phyloP scores from a whole-genome alignment of 2,888 invertebrate genomes.

The Thera britannica region DNA sequence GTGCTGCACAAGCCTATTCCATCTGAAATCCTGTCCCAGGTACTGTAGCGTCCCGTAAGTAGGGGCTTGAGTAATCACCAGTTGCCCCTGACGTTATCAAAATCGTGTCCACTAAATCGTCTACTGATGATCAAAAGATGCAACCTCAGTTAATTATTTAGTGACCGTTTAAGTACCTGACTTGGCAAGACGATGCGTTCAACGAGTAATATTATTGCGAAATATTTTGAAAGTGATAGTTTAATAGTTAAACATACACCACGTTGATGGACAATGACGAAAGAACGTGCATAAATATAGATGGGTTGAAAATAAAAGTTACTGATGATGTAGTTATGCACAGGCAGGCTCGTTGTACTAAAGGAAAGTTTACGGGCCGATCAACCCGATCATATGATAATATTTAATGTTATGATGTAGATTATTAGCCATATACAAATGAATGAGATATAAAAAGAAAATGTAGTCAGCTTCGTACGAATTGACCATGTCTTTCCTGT shows the following conservation, averaged over 20 bases:
- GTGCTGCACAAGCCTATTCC: too few relatives aligned
- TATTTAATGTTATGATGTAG: background rate
- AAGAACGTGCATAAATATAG: constrained; percentile 7
- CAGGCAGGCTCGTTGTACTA: constrained; percentile 10
- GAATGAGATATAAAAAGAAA: background rate
- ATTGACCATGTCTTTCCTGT: too few relatives aligned
- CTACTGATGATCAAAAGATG: background rate
- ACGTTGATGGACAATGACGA: constrained; percentile 3
- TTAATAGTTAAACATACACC: constrained; percentile 8
- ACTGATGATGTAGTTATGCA: constrained; percentile 10
- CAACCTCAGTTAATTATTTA: constrained; percentile 16
- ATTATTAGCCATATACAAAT: background rate
- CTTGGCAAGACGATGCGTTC: constrained; percentile 16
- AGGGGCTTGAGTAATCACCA: too few relatives aligned
- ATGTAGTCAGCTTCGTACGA: too few relatives aligned
- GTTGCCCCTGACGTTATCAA: too few relatives aligned
- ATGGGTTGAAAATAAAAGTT: constrained; percentile 23
- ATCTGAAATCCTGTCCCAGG: too few relatives aligned
- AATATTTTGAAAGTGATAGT: constrained; percentile 21
- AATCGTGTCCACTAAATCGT: too few relatives aligned
- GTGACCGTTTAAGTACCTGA: constrained; percentile 3
- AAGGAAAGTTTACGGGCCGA: constrained; percentile 11
- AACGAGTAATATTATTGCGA: constrained; percentile 9
- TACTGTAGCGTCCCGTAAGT: too few relatives aligned
- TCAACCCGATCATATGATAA: constrained; percentile 9